Evolutionary conservation across 2,888 invertebrate genomes (phyloP).

Genomic region (Hypselothyrea guttata): DNA sequence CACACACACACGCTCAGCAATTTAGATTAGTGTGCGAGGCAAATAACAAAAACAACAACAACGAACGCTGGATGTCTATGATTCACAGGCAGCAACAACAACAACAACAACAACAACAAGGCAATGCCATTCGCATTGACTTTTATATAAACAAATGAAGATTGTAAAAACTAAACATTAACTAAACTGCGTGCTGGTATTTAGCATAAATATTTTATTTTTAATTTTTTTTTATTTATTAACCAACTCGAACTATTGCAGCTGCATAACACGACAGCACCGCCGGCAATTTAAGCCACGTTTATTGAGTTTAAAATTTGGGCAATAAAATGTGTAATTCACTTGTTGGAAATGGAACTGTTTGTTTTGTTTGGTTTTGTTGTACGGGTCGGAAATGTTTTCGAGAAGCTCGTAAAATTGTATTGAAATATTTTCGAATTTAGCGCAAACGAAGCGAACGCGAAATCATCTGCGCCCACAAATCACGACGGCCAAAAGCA

Average conservation of each 20-base stretch:
- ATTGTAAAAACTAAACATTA: slow-evolving; percentile 31
- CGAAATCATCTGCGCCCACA: slow-evolving; percentile 47
- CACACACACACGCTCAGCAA: slow-evolving; percentile 25
- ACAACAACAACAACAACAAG: slow-evolving; percentile 21
- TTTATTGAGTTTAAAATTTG: background rate
- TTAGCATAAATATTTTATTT: slow-evolving; percentile 16
- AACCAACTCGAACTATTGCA: slow-evolving; percentile 48
- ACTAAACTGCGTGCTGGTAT: background rate
- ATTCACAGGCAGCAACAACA: slow-evolving; percentile 36
- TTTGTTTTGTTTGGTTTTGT: slow-evolving; percentile 17
- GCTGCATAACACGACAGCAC: slow-evolving; percentile 40
- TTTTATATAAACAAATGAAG: slow-evolving; percentile 54
- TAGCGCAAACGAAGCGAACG: slow-evolving; percentile 44
- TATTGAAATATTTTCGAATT: slow-evolving; percentile 52
- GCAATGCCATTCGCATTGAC: slow-evolving; percentile 42
- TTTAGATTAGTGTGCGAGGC: slow-evolving; percentile 68
- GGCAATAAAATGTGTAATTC: background rate
- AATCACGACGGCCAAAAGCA: slow-evolving; percentile 60
- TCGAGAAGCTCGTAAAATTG: slow-evolving; percentile 46
- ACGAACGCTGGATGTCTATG: slow-evolving; percentile 43
- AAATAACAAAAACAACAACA: slow-evolving; percentile 44
- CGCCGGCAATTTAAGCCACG: background rate
- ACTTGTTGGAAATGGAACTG: slow-evolving; percentile 6
- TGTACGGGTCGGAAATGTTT: slow-evolving; percentile 23
- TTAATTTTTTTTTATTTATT: too few relatives aligned